Evolutionary conservation across 2,888 invertebrate genomes (phyloP).

Genomic region (Nephrotoma appendiculata): DNA sequence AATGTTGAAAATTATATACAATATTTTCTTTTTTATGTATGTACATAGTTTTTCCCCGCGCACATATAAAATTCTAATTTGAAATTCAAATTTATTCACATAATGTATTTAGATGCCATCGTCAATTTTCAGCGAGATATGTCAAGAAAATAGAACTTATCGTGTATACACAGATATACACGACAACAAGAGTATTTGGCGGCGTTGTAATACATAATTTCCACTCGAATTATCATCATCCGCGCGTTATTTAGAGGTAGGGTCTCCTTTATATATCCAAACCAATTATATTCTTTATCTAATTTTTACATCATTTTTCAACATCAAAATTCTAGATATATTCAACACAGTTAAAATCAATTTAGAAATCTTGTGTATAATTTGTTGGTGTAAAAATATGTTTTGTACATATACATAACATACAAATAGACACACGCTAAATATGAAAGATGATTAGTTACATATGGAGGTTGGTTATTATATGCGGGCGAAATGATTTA

Average conservation of each 20-base stretch:
- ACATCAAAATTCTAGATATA: neutral
- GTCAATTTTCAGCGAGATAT: neutral
- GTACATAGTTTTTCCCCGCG: neutral
- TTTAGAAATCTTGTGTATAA: neutral
- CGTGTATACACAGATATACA: neutral
- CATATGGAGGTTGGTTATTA: neutral
- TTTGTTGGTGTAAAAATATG: neutral
- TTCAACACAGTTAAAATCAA: neutral
- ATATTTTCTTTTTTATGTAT: neutral
- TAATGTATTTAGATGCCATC: neutral
- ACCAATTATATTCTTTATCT: neutral
- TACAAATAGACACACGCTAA: neutral
- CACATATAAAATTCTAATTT: neutral
- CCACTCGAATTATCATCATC: neutral
- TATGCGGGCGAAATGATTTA: neutral
- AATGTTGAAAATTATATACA: neutral
- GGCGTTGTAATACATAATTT: neutral
- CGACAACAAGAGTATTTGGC: neutral
- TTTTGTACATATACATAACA: neutral
- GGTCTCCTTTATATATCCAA: neutral
- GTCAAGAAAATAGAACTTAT: neutral
- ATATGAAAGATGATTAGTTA: neutral
- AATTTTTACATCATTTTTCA: neutral
- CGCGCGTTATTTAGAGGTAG: neutral
- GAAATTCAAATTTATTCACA: neutral